Percentiles rank a stretch among this genome's conserved stretches.
Conservation (phyloP, 2,888 invertebrate species). For the Panzeria rudis region DNA sequence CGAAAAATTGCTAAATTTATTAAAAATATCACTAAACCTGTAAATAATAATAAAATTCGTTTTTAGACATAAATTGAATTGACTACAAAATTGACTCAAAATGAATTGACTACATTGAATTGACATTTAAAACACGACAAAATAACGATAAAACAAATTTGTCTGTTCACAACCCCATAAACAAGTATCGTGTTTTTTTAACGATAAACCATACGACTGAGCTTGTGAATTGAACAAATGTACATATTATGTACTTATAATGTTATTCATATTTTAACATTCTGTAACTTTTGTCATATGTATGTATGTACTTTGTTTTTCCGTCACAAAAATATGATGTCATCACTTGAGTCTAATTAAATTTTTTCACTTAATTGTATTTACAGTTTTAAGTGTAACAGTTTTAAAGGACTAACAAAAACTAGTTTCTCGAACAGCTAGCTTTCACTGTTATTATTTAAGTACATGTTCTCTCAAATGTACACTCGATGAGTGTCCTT, state of each 20-base stretch:
- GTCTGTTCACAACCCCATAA: no score
- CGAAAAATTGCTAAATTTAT: no score
- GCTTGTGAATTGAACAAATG: no score
- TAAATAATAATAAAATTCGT: no score
- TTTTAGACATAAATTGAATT: no score
- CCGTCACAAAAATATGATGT: background rate
- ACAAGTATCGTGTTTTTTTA: no score
- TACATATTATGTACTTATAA: background rate
- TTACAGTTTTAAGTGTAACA: slow-evolving; percentile 62
- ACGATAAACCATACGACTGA: no score
- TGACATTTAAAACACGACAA: no score
- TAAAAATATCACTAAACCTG: no score
- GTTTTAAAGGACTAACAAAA: slow-evolving; percentile 57
- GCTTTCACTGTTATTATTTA: slow-evolving; percentile 27
- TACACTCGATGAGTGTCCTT: slow-evolving; percentile 24
- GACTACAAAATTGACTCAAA: no score
- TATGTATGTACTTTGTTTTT: background rate
- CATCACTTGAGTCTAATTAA: slow-evolving; percentile 30
- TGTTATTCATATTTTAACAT: background rate
- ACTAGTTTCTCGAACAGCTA: slow-evolving; percentile 49
- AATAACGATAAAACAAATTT: no score
- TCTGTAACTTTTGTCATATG: slow-evolving; percentile 22
- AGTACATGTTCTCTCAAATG: background rate
- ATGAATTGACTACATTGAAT: no score
- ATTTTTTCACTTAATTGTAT: slow-evolving; percentile 67